A percentile compares a stretch with the other conserved stretches of the same genome.
Evolutionary conservation across 2,888 invertebrate genomes (phyloP).

Genomic region (Octodonta nipae): DNA sequence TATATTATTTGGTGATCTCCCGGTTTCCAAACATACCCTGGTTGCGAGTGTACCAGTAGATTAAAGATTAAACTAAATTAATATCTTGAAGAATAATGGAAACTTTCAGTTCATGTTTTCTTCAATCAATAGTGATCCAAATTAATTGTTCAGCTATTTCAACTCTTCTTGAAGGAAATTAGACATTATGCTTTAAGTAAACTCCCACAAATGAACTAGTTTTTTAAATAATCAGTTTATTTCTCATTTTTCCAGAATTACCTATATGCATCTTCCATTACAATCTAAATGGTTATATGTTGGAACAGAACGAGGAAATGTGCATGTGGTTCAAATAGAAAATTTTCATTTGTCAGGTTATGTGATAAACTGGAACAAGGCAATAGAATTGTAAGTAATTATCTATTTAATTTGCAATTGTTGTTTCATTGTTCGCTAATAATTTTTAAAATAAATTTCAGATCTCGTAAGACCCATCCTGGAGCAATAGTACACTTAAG

Average conservation of each 20-base stretch:
- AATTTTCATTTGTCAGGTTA: slow-evolving; percentile 92
- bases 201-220: too few relatives aligned
- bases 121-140: too few relatives aligned
- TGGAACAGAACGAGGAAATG: slow-evolving; percentile 95
- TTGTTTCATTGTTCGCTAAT: not conserved
- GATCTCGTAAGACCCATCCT: slow-evolving; percentile 89
- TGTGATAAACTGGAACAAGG: slow-evolving; percentile 99
- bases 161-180: too few relatives aligned
- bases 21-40: too few relatives aligned
- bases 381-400: slow-evolving; percentile 90
- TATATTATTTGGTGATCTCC: too few relatives aligned
- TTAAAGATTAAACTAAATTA: too few relatives aligned
- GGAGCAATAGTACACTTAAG: slow-evolving; percentile 91
- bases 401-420: not conserved
- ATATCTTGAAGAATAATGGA: too few relatives aligned
- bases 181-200: too few relatives aligned
- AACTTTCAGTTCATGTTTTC: too few relatives aligned
- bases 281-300: slow-evolving; percentile 98
- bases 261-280: slow-evolving; percentile 86
- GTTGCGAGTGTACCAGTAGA: too few relatives aligned
- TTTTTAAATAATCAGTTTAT: too few relatives aligned
- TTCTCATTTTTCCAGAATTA: slow-evolving; percentile 58
- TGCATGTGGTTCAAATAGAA: slow-evolving; percentile 93
- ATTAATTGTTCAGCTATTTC: too few relatives aligned
- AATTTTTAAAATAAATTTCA: slow-evolving; percentile 40